These are phyloP conservation scores for Morbakka virulenta DNA, from an alignment of 30 jellyfish, hydroid and myxozoan species.

Conservation along the genomic window DNA sequence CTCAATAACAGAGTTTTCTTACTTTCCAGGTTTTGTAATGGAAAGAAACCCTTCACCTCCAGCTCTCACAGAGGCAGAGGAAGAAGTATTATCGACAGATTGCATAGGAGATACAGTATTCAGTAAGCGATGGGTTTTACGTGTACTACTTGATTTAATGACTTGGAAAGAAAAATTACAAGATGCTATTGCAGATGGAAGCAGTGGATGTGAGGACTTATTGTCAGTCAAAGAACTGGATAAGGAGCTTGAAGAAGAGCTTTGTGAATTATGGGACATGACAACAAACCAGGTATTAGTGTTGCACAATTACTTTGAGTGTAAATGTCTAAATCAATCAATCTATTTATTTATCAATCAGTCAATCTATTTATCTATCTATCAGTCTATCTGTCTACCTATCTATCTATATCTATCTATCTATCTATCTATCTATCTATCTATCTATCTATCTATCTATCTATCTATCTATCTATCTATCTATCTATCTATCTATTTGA, in stretches of 20 bases:
- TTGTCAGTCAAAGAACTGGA: conserved; percentile 1
- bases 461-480: too few relatives aligned
- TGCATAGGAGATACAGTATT: conserved; percentile 60
- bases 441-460: too few relatives aligned
- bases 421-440: too few relatives aligned
- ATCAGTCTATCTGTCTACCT: too few relatives aligned
- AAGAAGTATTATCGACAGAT: conserved; percentile 52
- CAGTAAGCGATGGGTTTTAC: conserved; percentile 74
- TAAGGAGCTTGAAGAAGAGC: conserved; percentile 40
- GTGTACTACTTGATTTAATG: conserved; percentile 40
- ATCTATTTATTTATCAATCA: too few relatives aligned
- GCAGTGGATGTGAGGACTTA: background rate
- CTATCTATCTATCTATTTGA: too few relatives aligned
- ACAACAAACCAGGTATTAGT: conserved; percentile 75
- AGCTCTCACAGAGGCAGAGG: conserved; percentile 71
- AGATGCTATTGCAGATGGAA: background rate
- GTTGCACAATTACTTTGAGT: too few relatives aligned
- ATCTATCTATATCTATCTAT: too few relatives aligned
- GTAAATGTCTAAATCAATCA: too few relatives aligned
- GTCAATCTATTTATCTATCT: too few relatives aligned
- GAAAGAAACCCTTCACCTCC: conserved; percentile 77
- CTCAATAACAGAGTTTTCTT: too few relatives aligned
- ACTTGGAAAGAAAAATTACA: background rate
- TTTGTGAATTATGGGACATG: conserved; percentile 83
- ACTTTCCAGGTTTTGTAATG: too few relatives aligned